Conservation (phyloP, 1,140 invertebrate species). For the Diachasmimorpha longicaudata region DNA sequence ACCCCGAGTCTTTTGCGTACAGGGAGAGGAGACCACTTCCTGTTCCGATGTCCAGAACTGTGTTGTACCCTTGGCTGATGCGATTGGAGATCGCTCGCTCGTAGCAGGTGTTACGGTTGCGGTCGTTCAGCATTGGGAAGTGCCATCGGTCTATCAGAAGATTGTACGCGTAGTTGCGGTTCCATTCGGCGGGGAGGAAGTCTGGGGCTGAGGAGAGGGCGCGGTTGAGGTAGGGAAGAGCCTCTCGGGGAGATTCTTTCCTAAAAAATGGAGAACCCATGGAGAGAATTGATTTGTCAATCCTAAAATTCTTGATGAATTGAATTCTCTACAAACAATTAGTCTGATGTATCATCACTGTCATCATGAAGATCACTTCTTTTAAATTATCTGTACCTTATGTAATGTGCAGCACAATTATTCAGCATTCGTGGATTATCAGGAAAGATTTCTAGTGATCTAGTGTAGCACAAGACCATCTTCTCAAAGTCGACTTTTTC, state of each 20-base stretch:
- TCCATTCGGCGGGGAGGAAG: conserved; percentile 50
- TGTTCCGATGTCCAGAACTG: conserved; percentile 76
- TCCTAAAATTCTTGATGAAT: conserved; percentile 18
- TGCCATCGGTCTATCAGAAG: conserved; percentile 77
- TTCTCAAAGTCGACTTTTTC: conserved; percentile 38
- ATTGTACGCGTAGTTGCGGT: conserved; percentile 50
- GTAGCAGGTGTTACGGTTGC: conserved; percentile 70
- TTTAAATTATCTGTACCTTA: conserved; percentile 36
- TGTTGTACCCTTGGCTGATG: conserved; percentile 62
- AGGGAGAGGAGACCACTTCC: conserved; percentile 76
- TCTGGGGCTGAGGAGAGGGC: conserved; percentile 39
- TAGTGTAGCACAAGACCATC: conserved; percentile 42
- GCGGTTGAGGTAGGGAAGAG: conserved; percentile 44
- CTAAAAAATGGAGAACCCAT: conserved; percentile 39
- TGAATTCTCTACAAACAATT: not conserved
- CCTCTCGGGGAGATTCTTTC: conserved; percentile 40
- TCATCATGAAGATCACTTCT: no score
- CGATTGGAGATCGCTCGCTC: conserved; percentile 68
- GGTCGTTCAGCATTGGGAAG: conserved; percentile 82
- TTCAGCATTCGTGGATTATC: conserved; percentile 48
- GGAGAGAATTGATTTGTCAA: no score
- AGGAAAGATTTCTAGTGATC: conserved; percentile 45
- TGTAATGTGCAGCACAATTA: conserved; percentile 49
- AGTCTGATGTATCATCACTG: no score
- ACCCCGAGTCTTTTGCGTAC: conserved; percentile 67